A percentile compares a stretch with the other conserved stretches of the same genome.
Evolutionary conservation across 2,888 invertebrate genomes (phyloP).

Genomic region (Shargacucullia verbasci): DNA sequence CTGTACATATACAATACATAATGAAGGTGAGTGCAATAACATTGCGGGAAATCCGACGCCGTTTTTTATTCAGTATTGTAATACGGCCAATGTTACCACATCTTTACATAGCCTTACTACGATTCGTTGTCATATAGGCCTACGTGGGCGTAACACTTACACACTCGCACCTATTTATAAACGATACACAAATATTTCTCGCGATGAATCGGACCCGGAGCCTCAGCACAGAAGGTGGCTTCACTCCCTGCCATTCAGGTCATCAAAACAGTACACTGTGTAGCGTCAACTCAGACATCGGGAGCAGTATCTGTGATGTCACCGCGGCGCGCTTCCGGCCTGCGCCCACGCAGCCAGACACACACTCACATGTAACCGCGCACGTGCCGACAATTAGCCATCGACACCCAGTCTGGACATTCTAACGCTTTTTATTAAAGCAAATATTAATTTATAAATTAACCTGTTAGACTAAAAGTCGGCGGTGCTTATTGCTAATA

Average conservation of each 20-base stretch:
- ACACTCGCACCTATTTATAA: too few relatives aligned
- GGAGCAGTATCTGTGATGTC: slow-evolving; percentile 68
- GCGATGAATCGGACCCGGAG: neutral
- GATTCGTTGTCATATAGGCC: too few relatives aligned
- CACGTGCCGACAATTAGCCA: slow-evolving; percentile 52
- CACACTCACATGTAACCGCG: slow-evolving; percentile 31
- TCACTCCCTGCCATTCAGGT: slow-evolving; percentile 36
- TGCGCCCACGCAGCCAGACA: slow-evolving; percentile 57
- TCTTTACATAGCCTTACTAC: slow-evolving; percentile 2
- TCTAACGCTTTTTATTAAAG: slow-evolving; percentile 27
- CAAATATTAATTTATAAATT: slow-evolving; percentile 3
- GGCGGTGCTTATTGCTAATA: neutral
- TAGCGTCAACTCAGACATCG: slow-evolving; percentile 59
- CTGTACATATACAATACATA: slow-evolving; percentile 18
- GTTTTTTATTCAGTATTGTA: slow-evolving; percentile 37
- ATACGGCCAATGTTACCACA: slow-evolving; percentile 31
- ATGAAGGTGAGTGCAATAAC: slow-evolving; percentile 50
- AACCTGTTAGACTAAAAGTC: neutral
- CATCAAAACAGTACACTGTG: slow-evolving; percentile 28
- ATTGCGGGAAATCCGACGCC: slow-evolving; percentile 37
- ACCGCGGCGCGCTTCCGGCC: slow-evolving; percentile 62
- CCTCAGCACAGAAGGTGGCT: neutral
- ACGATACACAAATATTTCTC: neutral
- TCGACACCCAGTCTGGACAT: slow-evolving; percentile 41
- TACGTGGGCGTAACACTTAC: too few relatives aligned